Evolutionary conservation across 2,113 vertebrate species (phyloP).

Genomic region (Sebastes fasciatus): DNA sequence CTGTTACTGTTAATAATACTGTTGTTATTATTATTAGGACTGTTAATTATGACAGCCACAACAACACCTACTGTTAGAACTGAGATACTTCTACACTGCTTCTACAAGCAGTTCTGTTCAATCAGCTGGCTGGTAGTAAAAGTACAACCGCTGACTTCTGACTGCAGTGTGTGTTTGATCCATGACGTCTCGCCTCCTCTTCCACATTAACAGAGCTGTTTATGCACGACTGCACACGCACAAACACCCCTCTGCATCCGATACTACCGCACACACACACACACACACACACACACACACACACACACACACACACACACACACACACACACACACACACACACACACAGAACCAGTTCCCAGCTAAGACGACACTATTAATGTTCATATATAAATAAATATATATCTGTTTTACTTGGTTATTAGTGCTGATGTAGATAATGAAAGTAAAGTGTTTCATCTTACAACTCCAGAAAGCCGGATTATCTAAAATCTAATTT

Average conservation of each 20-base stretch:
- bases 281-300: conserved; percentile 22
- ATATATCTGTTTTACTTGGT: no score
- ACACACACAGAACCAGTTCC: no score
- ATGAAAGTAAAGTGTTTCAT: no score
- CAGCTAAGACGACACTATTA: no score
- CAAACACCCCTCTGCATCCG: conserved; percentile 52
- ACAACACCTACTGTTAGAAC: no score
- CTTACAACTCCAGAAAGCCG: no score
- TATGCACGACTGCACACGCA: conserved; percentile 63
- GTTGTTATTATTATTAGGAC: not conserved
- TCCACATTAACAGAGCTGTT: conserved; percentile 37
- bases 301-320: conserved; percentile 50
- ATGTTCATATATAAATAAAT: no score
- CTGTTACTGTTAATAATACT: not conserved
- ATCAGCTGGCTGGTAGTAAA: not conserved
- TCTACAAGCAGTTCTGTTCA: no score
- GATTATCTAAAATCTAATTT: no score
- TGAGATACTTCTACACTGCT: no score
- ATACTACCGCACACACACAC: conserved; percentile 30
- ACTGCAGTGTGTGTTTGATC: conserved; percentile 40
- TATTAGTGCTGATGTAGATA: no score
- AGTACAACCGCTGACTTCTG: conserved; percentile 5
- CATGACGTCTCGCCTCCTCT: conserved; percentile 59
- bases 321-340: no score
- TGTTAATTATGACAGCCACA: not conserved